A percentile compares a stretch with the other conserved stretches of the same genome.
These are phyloP conservation scores for Myotis daubentonii DNA, from an alignment of 2,797 vertebrate species.

Conservation along the genomic window DNA sequence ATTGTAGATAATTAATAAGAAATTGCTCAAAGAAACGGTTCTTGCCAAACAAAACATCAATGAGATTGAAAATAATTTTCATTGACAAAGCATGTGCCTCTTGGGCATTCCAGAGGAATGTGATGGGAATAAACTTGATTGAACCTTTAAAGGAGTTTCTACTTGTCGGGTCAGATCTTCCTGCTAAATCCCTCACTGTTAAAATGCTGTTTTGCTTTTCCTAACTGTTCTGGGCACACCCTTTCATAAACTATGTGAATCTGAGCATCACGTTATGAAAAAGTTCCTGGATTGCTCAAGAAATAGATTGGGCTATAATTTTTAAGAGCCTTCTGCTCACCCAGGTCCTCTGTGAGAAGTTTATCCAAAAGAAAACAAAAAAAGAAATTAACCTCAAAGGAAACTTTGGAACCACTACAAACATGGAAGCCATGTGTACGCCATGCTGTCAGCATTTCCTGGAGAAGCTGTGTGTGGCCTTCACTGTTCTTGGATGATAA, in stretches of 20 bases:
- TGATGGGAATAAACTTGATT: slow-evolving; percentile 68
- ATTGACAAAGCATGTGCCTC: slow-evolving; percentile 70
- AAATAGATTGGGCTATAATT: slow-evolving; percentile 33
- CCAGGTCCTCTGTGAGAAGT: slow-evolving; percentile 4
- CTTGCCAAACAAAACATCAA: slow-evolving; percentile 83
- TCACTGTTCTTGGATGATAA: neutral
- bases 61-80: slow-evolving; percentile 74
- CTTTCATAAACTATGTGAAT: neutral
- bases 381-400: slow-evolving; percentile 49
- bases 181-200: slow-evolving; percentile 33
- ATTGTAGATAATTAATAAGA: slow-evolving; percentile 78
- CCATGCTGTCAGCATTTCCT: neutral
- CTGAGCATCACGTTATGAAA: neutral
- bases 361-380: slow-evolving; percentile 43
- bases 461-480: slow-evolving; percentile 35
- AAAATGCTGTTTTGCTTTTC: slow-evolving; percentile 48
- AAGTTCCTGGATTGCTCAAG: slow-evolving; percentile 18
- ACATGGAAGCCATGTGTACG: neutral
- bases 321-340: slow-evolving; percentile 24
- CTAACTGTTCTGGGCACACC: slow-evolving; percentile 5
- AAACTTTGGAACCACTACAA: slow-evolving; percentile 40
- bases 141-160: slow-evolving; percentile 61
- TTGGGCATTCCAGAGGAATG: slow-evolving; percentile 68
- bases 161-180: slow-evolving; percentile 63
- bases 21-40: slow-evolving; percentile 76